These are phyloP conservation scores for Entomobrya multifasciata DNA, from an alignment of 2,888 invertebrate genomes.

Conservation along the genomic window DNA sequence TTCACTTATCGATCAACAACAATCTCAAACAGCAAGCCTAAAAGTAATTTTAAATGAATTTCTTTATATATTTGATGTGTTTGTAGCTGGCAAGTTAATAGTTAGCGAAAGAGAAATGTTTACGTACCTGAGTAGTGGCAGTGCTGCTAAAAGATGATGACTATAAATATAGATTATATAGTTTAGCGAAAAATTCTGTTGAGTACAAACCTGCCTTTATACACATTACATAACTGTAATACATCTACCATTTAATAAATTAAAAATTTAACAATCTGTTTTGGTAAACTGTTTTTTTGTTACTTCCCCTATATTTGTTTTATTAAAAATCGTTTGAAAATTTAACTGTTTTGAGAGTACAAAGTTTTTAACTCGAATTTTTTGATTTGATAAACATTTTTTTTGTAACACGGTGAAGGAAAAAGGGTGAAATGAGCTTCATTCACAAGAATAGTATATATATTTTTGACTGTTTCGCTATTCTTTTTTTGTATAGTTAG, in stretches of 20 bases:
- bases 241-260: too few species aligned
- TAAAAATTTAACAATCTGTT: too few species aligned
- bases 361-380: too few species aligned
- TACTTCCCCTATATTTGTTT: not conserved
- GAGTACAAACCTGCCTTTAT: too few species aligned
- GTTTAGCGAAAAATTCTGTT: not conserved
- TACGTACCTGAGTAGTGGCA: constrained; percentile 67
- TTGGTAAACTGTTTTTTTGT: not conserved
- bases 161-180: not conserved
- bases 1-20: constrained; percentile 32
- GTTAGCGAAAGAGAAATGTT: too few species aligned
- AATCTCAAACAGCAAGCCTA: constrained; percentile 68
- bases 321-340: not conserved
- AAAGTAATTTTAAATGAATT: too few species aligned
- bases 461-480: too few species aligned
- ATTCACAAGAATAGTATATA: not conserved
- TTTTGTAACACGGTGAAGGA: constrained; percentile 35
- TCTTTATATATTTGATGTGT: too few species aligned
- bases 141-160: not conserved
- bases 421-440: constrained; percentile 37
- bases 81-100: too few species aligned
- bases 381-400: not conserved
- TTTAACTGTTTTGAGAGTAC: too few species aligned
- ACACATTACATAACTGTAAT: too few species aligned
- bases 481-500: too few species aligned